Evolutionary conservation across 2,888 invertebrate genomes (phyloP), one percentile per base, ranked within the genome.

Genomic region (Koerneria pararmatus): DNA sequence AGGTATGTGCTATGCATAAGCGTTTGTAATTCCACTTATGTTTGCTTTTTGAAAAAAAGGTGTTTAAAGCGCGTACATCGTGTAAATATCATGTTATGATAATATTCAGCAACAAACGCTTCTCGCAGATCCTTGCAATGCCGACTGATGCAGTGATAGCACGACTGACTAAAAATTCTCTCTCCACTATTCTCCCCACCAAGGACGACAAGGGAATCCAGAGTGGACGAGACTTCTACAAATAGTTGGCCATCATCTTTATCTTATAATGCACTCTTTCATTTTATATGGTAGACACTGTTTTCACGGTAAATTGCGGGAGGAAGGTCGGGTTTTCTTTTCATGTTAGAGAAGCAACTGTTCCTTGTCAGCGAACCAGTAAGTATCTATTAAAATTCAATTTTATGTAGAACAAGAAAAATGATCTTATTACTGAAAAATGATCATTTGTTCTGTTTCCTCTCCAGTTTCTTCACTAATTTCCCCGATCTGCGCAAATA

Each of bases 161-260:
- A 35, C 62, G 62, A 27, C 68, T 69, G 22, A 76, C 71, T 66
- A 72, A 70, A 37, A 66, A 70, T 34, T 75, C 77, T 22, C 64
- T 78, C 11, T 70, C 73, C 22, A 56, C 65, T 22, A 65, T 69
- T 54, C 67, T 71, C 60, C 70, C 78, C 41, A 77, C 76, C 37
- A 75, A 71, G 3, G 70, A 65, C 19, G 69, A 54, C 11, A 69
- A 75, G 35, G 70, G 74, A 41, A 56, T 75, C 22, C 74, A 73
- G 46, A 72, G 74, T 53, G 79, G 78, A 46, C 72, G 68, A 32
- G 80, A 76, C 56, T 80, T 80, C 71, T 80, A 80, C 73, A 77
- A 75, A 68, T 79, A 71, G 78, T 78, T 34, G 68, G 74, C 22
- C 29, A 11, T 3, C 3, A 15, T 22, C 29, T n/a, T 58, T 41